phyloP scores from a whole-genome alignment of 2,113 vertebrate species.

The Leucosticte australis region DNA sequence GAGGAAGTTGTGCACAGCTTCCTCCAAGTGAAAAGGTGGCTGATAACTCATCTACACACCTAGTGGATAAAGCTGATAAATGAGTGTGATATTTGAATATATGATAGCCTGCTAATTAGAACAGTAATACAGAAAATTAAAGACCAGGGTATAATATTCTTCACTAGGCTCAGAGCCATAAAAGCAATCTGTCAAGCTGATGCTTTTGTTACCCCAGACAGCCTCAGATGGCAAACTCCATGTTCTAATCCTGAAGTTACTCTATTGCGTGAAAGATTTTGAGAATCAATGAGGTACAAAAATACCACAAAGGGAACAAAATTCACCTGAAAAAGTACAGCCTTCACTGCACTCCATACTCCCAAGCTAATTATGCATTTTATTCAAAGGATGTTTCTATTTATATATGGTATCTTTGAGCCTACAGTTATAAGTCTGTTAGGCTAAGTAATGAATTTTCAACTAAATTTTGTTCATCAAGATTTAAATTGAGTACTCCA shows the following conservation, averaged over 20 bases:
- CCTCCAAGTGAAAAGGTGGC: not conserved
- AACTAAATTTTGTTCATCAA: not conserved
- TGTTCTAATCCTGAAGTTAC: not conserved
- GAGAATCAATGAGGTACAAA: not conserved
- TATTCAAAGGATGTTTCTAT: not conserved
- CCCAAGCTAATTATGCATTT: not conserved
- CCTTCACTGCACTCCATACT: not conserved
- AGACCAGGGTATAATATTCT: not conserved
- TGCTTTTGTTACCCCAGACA: not conserved
- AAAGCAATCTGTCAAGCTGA: not conserved
- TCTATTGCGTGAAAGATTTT: not conserved
- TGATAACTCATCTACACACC: not conserved
- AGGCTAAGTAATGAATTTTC: not conserved
- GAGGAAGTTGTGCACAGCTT: not conserved
- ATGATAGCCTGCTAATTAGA: not conserved
- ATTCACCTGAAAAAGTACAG: not conserved
- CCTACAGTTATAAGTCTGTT: not conserved
- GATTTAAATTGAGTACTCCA: not conserved
- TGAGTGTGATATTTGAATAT: fast-evolving
- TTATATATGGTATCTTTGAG: not conserved
- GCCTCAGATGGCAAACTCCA: not conserved
- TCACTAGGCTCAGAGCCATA: not conserved
- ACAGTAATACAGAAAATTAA: not conserved
- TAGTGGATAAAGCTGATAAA: not conserved
- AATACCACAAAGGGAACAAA: not conserved